Evolutionary conservation across 2,113 vertebrate species (phyloP).

Genomic region (Oceanodroma tethys): DNA sequence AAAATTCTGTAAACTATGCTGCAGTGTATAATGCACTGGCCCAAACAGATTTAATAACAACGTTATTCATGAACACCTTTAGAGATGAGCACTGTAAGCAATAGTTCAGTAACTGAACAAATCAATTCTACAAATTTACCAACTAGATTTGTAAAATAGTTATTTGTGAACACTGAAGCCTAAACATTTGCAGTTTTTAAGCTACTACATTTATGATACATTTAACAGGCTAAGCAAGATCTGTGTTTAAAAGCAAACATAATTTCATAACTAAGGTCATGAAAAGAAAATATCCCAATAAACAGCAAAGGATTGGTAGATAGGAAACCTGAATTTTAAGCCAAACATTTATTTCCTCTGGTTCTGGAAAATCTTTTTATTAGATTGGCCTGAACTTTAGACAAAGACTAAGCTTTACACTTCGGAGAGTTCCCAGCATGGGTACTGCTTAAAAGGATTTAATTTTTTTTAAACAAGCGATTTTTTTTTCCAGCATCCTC

Average conservation of each 20-base stretch:
- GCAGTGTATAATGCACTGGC: neutral
- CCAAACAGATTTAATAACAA: neutral
- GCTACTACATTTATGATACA: neutral
- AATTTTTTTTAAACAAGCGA: neutral
- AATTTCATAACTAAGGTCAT: neutral
- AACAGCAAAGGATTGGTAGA: neutral
- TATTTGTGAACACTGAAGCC: neutral
- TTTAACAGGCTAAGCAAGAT: neutral
- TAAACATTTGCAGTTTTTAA: neutral
- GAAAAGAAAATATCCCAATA: neutral
- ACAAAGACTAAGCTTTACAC: neutral
- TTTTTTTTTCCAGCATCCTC: neutral
- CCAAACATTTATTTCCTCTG: neutral
- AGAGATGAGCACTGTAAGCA: neutral
- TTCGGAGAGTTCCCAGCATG: neutral
- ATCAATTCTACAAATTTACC: neutral
- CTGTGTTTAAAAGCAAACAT: neutral
- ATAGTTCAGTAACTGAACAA: rapidly evolving
- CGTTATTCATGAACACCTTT: neutral
- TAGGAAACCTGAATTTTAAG: neutral
- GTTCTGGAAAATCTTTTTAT: neutral
- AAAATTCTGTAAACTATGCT: neutral
- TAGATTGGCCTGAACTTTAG: neutral
- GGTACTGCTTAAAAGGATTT: neutral
- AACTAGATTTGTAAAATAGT: neutral